phyloP scores from a whole-genome alignment of 2,888 invertebrate species.

The Volucella bombylans region DNA sequence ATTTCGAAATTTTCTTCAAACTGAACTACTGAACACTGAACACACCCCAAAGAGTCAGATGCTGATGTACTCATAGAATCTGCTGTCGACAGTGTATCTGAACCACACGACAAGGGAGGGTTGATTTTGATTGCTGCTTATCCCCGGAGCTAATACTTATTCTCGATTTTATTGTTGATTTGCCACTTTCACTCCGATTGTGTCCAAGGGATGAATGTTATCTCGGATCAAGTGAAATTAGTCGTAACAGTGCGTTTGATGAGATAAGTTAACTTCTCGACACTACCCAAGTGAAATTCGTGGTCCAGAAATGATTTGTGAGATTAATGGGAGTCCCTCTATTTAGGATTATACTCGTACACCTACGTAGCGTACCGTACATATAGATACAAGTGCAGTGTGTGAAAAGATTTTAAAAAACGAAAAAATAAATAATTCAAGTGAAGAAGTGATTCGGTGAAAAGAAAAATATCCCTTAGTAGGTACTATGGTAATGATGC shows the following conservation, averaged over 20 bases:
- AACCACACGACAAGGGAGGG: slow-evolving; percentile 57
- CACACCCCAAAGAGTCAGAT: slow-evolving; percentile 57
- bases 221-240: slow-evolving; percentile 65
- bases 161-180: too few species aligned
- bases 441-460: slow-evolving; percentile 31
- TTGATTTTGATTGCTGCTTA: slow-evolving; percentile 45
- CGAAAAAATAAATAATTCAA: background rate
- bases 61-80: slow-evolving; percentile 21
- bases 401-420: slow-evolving; percentile 9
- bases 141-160: slow-evolving; percentile 18
- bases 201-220: slow-evolving; percentile 68
- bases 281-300: slow-evolving; percentile 10
- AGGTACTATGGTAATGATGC: slow-evolving; percentile 83
- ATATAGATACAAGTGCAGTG: slow-evolving; percentile 13
- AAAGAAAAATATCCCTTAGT: slow-evolving; percentile 4
- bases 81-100: slow-evolving; percentile 52
- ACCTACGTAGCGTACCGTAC: slow-evolving; percentile 7
- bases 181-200: slow-evolving; percentile 12
- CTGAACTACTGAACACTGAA: slow-evolving; percentile 3
- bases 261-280: slow-evolving; percentile 40
- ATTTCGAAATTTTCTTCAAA: background rate
- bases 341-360: background rate
- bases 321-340: slow-evolving; percentile 31
- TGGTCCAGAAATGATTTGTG: slow-evolving; percentile 35
- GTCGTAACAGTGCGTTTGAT: slow-evolving; percentile 70